Evolutionary conservation across 2,888 invertebrate species (phyloP), one percentile per base, ranked within the genome.

Genomic region (Boloria selene): DNA sequence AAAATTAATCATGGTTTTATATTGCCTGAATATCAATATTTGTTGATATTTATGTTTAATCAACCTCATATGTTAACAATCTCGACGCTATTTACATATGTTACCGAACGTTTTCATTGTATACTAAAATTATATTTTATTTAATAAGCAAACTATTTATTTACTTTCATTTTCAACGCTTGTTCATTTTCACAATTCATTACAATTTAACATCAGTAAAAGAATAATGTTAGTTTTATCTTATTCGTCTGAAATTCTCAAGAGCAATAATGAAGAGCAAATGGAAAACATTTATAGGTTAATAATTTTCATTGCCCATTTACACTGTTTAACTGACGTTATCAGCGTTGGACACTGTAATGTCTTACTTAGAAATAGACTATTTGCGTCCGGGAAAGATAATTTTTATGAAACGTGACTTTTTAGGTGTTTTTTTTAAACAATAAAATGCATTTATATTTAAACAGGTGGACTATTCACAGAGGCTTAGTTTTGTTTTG

Each of bases 391-490:
- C 38, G 45, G 16, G 62, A 65, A 44, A 79, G 80, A 84, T 85
- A 80, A 72, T 72, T 66, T 69, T 64, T 64, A 64, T 69, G 13
- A 51, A 62, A 86, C 86, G 86, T 86, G 86, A 82, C 82, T 74
- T 77, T 75, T 75, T 68, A 68, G 68, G 74, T 68, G 72, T 72
- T 72, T 66, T 69, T 38, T 60, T 68, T 70, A 67, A 65, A 74
- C 67, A 70, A 69, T 69, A 61, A 65, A 67, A 67, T 55, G 17
- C 13, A 54, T 67, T 58, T 70, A 66, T 75, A 73, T 74, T 72
- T 74, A 76, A 71, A 68, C 70, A 68, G 68, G 69, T 72, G 70
- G 56, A 62, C 38, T 51, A 52, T 52, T 0, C 13, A n/a, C n/a
- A 38, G 18, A 52, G 47, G 51, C 13, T 63, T 55, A 69, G 45